Base-by-base conservation (phyloP, 2,797 vertebrate species). In the Dipus sagitta region DNA sequence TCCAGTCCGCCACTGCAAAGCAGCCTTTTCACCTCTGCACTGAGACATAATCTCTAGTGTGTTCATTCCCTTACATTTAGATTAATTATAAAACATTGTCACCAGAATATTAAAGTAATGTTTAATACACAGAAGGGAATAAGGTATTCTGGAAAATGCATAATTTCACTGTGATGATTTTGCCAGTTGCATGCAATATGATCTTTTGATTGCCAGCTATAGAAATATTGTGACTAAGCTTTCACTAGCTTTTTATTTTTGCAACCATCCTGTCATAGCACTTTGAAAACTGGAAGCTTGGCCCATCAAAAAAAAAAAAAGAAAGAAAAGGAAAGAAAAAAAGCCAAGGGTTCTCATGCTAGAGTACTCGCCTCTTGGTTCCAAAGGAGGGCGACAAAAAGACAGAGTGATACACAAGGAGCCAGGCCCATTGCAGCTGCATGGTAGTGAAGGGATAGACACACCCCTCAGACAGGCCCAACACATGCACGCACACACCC, bases 81-180 rank as follows among this genome's bases (percentile, higher is more conserved):
- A 98, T 98, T 98, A 98, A 98, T 98, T 98, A 98, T 98, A 97
- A 98, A 98, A 98, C 98, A 98, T 97, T 98, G 98, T 98, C 98
- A 97, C 97, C 97, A 60, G 96, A 98, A 98, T 98, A 98, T 98
- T 98, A 98, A 98, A 98, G 98, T 98, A 98, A 98, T 98, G 98
- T 98, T 98, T 98, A 98, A 98, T 97, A 98, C 98, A 98, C 98
- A 97, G 97, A 97, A 97, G 98, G 98, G 98, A 98, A 98, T 98
- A 98, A 98, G 97, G 93, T 96, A 95, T 97, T 86, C 97, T n/a
- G 1, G 97, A 97, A 97, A 98, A 97, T 81, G 97, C 98, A 98
- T 98, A 98, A 98, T 98, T 98, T 98, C 93, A 95, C 96, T 32
- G 13, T 95, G 96, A 97, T 96, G 97, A 96, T 97, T 97, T 97